These are phyloP conservation scores for Campoletis sonorensis DNA, from an alignment of 1,140 invertebrate genomes.

Conservation along the genomic window DNA sequence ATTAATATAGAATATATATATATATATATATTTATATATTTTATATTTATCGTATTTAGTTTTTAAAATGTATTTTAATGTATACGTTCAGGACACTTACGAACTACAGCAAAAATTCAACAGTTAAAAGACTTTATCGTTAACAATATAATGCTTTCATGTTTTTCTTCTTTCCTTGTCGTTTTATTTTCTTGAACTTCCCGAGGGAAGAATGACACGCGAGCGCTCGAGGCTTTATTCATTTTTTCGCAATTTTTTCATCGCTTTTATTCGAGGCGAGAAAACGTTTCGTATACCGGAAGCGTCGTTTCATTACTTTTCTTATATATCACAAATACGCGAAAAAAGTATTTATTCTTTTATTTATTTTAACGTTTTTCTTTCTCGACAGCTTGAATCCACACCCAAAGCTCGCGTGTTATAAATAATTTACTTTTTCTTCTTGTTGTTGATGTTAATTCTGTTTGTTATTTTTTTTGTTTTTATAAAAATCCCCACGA, in stretches of 20 bases:
- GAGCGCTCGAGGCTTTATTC: too few species aligned
- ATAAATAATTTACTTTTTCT: constrained; percentile 19
- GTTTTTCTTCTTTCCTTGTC: constrained; percentile 4
- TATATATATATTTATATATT: constrained; percentile 42
- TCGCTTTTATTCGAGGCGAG: background rate
- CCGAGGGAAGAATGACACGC: too few species aligned
- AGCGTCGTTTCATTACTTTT: constrained; percentile 29
- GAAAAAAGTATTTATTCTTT: constrained; percentile 1
- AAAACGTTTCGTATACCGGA: constrained; percentile 35
- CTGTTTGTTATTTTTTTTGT: background rate
- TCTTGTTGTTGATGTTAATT: too few species aligned
- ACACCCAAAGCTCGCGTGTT: constrained; percentile 9
- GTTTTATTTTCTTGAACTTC: constrained; percentile 23
- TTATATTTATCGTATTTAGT: constrained; percentile 25
- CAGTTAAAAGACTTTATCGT: constrained; percentile 70
- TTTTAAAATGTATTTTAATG: constrained; percentile 69
- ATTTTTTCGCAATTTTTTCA: too few species aligned
- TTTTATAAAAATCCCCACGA: constrained; percentile 43
- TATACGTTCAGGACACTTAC: constrained; percentile 74
- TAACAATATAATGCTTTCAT: constrained; percentile 48
- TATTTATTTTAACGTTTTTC: background rate
- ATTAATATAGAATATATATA: constrained; percentile 75
- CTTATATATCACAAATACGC: constrained; percentile 36
- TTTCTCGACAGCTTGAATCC: background rate
- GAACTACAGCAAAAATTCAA: constrained; percentile 74